Base-by-base conservation (phyloP, 2,888 invertebrate species). In the Ophraella communa region DNA sequence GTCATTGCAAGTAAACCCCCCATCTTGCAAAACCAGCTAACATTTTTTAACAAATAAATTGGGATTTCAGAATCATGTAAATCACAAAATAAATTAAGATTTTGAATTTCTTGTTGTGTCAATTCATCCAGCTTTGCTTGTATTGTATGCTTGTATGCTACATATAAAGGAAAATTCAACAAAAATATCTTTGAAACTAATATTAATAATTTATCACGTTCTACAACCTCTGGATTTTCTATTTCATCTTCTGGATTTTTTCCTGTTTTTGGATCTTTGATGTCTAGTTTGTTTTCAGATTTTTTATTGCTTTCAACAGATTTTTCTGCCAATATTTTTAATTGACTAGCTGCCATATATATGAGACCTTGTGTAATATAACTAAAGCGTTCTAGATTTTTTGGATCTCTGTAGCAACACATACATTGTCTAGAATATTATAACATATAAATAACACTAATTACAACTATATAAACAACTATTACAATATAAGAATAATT, bases 11-110 rank as follows among this genome's bases (percentile, higher is more conserved):
- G 89, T 65, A 96, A 89, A 24, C 96, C 96, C 65, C 94, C 94
- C 70, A 91, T 88, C 81, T 95, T 95, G 82, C 96, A 96, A 84
- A 96, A 96, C 77, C 94, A 87, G 74, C 93, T 93, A n/a, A 96
- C 95, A 84, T 96, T 96, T 62, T 95, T 88, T 65, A 96, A 85
- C 69, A 96, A 85, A 81, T 93, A 94, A 64, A 95, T 91, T 23
- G 96, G 95, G 78, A 96, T 92, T 83, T 96, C 96, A 60, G 94
- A 92, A 82, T 97, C 96, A 83, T 96, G 92, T 54, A 96, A 86
- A 84, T 96, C 96, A 84, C 96, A 96, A 80, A 91, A 94, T 68
- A 90, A 87, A 81, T 91, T 90, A 70, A 92, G 83, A 74, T 87
- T 88, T 75, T 89, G 89, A 81, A 92, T 91, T 83, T 96, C 96